These are phyloP conservation scores for Muschampia plurimacula DNA, from an alignment of 2,888 invertebrate genomes.

Conservation along the genomic window DNA sequence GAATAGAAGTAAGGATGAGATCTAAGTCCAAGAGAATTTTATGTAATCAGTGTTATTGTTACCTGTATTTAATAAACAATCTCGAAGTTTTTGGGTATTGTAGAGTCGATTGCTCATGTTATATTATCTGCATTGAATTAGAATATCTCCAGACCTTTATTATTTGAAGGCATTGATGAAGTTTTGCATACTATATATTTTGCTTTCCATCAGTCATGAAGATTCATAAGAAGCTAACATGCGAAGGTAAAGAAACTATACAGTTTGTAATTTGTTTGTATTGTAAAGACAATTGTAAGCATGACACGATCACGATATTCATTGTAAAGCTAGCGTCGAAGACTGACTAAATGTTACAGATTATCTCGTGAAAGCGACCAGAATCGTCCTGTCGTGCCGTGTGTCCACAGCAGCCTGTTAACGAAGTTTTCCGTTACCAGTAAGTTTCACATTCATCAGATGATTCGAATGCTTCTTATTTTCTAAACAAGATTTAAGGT, in stretches of 20 bases:
- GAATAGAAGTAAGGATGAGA: too few species aligned
- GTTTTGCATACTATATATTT: too few species aligned
- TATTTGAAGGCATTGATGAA: too few species aligned
- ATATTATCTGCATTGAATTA: too few species aligned
- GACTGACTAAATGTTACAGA: not conserved
- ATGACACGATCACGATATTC: slow-evolving; percentile 1
- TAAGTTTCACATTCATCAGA: slow-evolving; percentile 40
- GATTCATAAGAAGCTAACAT: not conserved
- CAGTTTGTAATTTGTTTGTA: slow-evolving; percentile 4
- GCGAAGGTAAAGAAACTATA: not conserved
- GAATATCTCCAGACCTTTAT: too few species aligned
- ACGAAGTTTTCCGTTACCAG: slow-evolving; percentile 20
- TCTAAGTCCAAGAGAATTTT: too few species aligned
- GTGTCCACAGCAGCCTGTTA: slow-evolving; percentile 23
- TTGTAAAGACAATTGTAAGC: not conserved
- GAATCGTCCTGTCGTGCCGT: slow-evolving; percentile 51
- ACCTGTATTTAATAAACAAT: too few species aligned
- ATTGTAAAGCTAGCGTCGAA: slow-evolving; percentile 6
- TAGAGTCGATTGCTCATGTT: too few species aligned
- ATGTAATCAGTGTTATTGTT: too few species aligned
- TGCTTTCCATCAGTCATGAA: not conserved
- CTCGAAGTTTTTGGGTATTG: too few species aligned
- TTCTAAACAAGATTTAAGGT: slow-evolving; percentile 37
- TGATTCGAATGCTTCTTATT: slow-evolving; percentile 35
- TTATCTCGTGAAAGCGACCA: not conserved